phyloP scores from a whole-genome alignment of 2,113 vertebrate species.

The Acanthisitta chloris region DNA sequence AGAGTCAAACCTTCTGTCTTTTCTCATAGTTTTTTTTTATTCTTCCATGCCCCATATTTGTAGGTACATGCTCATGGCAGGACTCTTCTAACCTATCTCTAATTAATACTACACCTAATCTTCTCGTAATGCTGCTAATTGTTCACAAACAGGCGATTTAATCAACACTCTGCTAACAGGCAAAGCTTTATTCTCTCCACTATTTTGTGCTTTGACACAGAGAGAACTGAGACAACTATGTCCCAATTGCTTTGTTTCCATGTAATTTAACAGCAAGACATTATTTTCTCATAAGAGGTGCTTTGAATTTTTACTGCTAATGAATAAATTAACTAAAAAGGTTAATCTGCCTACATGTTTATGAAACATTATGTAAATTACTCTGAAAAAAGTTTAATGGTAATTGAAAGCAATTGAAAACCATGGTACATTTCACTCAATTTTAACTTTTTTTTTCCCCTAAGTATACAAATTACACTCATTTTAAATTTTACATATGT shows the following conservation, averaged over 20 bases:
- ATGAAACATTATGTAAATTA: conserved; percentile 83
- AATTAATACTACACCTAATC: conserved; percentile 76
- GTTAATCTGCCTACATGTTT: conserved; percentile 83
- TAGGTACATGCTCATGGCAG: conserved; percentile 19
- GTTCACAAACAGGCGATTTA: conserved; percentile 70
- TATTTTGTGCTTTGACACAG: conserved; percentile 61
- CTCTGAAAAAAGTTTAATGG: conserved; percentile 78
- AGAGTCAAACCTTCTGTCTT: not conserved
- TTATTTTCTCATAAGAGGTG: conserved; percentile 81
- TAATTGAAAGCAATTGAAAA: conserved; percentile 81
- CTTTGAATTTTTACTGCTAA: conserved; percentile 83
- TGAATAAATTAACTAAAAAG: conserved; percentile 87
- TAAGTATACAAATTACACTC: conserved; percentile 38
- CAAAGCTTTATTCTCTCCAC: conserved; percentile 11
- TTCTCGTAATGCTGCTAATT: conserved; percentile 72
- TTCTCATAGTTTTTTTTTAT: not conserved
- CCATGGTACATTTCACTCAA: conserved; percentile 73
- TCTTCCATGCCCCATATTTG: not conserved
- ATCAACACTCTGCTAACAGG: conserved; percentile 69
- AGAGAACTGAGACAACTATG: conserved; percentile 61
- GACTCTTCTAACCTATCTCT: conserved; percentile 52
- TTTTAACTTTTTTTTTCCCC: conserved; percentile 57
- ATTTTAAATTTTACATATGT: conserved; percentile 55
- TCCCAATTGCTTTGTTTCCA: conserved; percentile 79
- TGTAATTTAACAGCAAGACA: conserved; percentile 82